These are phyloP conservation scores for Drosophila malerkotliana DNA, from an alignment of 1,140 invertebrate genomes.

Conservation along the genomic window DNA sequence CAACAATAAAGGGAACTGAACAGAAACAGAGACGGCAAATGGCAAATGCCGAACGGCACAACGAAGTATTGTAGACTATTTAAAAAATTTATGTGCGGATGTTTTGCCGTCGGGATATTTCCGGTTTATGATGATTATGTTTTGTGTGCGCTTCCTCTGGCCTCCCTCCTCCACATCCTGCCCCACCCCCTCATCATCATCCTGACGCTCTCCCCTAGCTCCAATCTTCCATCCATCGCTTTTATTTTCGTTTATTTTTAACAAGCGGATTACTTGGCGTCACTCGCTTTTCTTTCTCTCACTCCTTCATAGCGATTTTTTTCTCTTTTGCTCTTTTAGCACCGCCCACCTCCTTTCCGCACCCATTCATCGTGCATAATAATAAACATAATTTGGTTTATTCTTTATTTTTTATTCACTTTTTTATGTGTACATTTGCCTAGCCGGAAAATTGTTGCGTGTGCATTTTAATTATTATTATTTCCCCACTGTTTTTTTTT, in stretches of 20 bases:
- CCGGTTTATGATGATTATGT: constrained; percentile 84
- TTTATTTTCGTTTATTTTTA: constrained; percentile 80
- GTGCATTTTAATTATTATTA: constrained; percentile 73
- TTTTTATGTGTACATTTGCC: constrained; percentile 44
- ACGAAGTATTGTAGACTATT: constrained; percentile 82
- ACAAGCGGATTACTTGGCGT: constrained; percentile 75
- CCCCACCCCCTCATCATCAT: neutral
- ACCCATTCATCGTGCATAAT: constrained; percentile 70
- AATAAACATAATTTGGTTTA: constrained; percentile 78
- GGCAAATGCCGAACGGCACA: constrained; percentile 67
- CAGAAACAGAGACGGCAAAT: constrained; percentile 52
- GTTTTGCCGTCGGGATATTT: constrained; percentile 83
- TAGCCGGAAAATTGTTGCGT: constrained; percentile 52
- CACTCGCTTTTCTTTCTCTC: constrained; percentile 33
- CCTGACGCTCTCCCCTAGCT: neutral
- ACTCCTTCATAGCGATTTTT: constrained; percentile 28
- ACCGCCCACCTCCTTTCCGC: constrained; percentile 43
- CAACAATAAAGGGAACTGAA: constrained; percentile 23
- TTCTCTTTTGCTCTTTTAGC: constrained; percentile 20
- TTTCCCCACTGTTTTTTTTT: constrained; percentile 59
- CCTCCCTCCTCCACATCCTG: constrained; percentile 1
- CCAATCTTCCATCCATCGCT: constrained; percentile 25
- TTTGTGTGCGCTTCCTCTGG: constrained; percentile 54
- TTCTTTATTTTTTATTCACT: constrained; percentile 60
- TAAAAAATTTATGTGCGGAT: constrained; percentile 83